These are phyloP conservation scores for Lamellibrachia columna DNA, from an alignment of 2,888 invertebrate genomes.

Conservation along the genomic window DNA sequence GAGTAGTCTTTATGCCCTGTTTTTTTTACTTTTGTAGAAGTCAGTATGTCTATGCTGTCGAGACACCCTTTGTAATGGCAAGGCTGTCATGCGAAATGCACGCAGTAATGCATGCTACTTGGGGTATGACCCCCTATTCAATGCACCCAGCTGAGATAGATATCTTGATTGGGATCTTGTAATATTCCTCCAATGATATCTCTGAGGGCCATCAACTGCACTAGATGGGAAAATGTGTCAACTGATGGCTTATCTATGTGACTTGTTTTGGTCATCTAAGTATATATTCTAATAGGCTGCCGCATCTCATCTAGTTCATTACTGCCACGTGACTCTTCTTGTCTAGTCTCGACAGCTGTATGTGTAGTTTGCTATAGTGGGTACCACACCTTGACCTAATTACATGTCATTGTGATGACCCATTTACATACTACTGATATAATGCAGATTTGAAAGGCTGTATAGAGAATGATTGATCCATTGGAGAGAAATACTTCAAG, in stretches of 20 bases:
- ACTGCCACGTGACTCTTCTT: neutral
- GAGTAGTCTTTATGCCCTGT: neutral
- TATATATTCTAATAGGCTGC: neutral
- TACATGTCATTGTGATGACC: neutral
- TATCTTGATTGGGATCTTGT: neutral
- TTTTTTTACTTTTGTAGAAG: neutral
- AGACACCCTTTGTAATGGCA: neutral
- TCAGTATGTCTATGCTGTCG: neutral
- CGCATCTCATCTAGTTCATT: neutral
- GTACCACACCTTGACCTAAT: neutral
- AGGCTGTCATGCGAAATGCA: neutral
- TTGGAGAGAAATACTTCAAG: neutral
- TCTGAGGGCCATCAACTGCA: neutral
- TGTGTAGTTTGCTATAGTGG: neutral
- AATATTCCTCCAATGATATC: neutral
- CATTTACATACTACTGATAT: neutral
- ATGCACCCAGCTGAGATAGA: neutral
- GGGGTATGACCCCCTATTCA: neutral
- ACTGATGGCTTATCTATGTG: neutral
- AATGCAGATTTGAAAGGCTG: neutral
- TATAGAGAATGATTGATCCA: neutral
- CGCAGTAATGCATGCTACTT: neutral
- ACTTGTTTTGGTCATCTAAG: neutral
- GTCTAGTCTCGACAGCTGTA: neutral
- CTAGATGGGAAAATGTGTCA: neutral